Conservation (phyloP, 2,797 vertebrate species). For the Centropyge bicolor region DNA sequence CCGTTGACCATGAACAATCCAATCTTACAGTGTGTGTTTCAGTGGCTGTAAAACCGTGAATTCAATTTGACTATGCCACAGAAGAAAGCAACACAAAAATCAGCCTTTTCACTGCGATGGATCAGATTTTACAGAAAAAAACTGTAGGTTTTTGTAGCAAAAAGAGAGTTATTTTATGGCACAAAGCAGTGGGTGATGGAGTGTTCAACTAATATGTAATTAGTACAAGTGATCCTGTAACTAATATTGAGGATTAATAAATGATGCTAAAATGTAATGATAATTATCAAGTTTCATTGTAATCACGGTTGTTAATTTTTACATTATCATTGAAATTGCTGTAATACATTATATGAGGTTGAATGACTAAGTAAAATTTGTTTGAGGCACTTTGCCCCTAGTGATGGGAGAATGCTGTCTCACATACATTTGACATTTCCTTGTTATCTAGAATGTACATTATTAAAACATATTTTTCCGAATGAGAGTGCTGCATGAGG, state of each 20-base stretch:
- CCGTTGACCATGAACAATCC: not conserved
- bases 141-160: too few species aligned
- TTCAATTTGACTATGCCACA: not conserved
- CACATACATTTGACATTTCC: not conserved
- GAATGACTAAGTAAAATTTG: not conserved
- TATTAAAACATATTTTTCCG: slow-evolving; percentile 12
- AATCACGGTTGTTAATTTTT: not conserved
- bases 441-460: slow-evolving; percentile 16
- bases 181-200: not conserved
- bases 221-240: too few species aligned
- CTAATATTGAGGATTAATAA: not conserved
- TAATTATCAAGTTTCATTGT: not conserved
- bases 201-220: not conserved
- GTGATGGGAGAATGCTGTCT: not conserved
- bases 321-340: not conserved
- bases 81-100: slow-evolving; percentile 6
- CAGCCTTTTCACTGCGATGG: not conserved
- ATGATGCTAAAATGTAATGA: not conserved
- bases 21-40: not conserved
- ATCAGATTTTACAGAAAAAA: not conserved
- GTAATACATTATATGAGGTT: not conserved
- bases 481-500: not conserved
- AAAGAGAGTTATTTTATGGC: not conserved
- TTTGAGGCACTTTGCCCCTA: not conserved
- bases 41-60: not conserved